Base-by-base conservation (phyloP, 92 coral and sea anemone species). In the Actinostola sp. region DNA sequence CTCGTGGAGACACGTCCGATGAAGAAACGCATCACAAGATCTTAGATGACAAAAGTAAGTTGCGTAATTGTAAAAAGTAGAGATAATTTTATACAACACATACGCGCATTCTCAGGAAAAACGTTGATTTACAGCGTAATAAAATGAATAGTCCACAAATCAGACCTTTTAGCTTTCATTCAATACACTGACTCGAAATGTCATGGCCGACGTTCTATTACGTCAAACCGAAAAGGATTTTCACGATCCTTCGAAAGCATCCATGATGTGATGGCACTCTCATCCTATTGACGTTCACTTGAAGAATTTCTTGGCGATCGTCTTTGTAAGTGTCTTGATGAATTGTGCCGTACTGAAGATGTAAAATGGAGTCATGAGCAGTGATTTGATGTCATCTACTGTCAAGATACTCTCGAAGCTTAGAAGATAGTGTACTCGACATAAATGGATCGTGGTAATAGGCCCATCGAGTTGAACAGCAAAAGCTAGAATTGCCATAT, bases 371-470 rank as follows among this genome's bases (percentile, higher is more conserved):
- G 58, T 66, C 32, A 46, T 27, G 72, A 28, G 20, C 33, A 42
- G 55, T 46, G 51, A 35, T 66, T 27, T 46, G 11, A 66, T 66
- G 72, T 45, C 72, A 66, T 66, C 32, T 68, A 30, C 56, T 68
- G 61, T 68, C 74, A 68, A 55, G 61, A 56, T 17, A 68, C 74
- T 50, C 74, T 68, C 74, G 61, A 68, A 68, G 74, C 74, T 68
- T 51, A 68, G 74, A 50, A 30, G 74, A 68, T 51, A 20, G 61
- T 44, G 59, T 68, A 68, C 74, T 68, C 74, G 61, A 68, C n/a
- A 34, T 68, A 68, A 68, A 68, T 68, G 74, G 62, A 51, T 49
- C 74, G 61, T 23, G 48, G 51, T 68, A 50, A 68, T 21, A 34
- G 74, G 14, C 61, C 62, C 48, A 68, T 52, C 74, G 62, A 68